Percentiles rank a stretch among this genome's conserved stretches.
Conservation (phyloP, 1,140 invertebrate genomes). For the Epicauta chinensis region DNA sequence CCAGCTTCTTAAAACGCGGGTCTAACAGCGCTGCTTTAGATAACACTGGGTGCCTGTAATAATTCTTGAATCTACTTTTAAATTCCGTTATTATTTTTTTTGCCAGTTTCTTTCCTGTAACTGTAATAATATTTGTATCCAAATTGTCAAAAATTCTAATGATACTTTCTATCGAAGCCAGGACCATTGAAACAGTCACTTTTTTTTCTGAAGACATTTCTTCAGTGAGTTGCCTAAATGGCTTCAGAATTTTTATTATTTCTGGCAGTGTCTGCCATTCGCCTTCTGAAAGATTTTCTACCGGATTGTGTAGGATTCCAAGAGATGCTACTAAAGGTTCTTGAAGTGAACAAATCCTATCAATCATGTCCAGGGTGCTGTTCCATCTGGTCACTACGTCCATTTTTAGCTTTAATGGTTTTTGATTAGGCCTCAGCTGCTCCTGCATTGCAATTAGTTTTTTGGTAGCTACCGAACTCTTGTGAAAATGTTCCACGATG, state of each 20-base stretch:
- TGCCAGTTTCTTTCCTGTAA: constrained; percentile 23
- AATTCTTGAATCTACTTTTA: constrained; percentile 29
- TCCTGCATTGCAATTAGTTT: constrained; percentile 14
- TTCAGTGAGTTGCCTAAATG: constrained; percentile 14
- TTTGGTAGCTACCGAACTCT: constrained; percentile 4
- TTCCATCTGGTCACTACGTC: constrained; percentile 34
- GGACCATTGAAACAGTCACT: constrained; percentile 22
- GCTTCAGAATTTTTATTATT: constrained; percentile 23
- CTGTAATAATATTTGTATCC: constrained; percentile 13
- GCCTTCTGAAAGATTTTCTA: constrained; percentile 9
- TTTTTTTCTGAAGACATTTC: constrained; percentile 24
- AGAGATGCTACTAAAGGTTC: constrained; percentile 26
- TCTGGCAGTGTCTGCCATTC: constrained; percentile 21
- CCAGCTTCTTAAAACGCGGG: constrained; percentile 25
- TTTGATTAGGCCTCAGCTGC: constrained; percentile 11
- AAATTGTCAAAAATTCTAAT: constrained; percentile 22
- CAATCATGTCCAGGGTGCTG: constrained; percentile 34
- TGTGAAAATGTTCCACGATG: constrained; percentile 16
- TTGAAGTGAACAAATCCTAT: constrained; percentile 26
- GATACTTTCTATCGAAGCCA: constrained; percentile 25
- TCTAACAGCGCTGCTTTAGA: constrained; percentile 31
- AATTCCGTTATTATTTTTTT: constrained; percentile 29
- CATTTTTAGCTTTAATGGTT: constrained; percentile 30
- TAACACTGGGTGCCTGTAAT: constrained; percentile 28
- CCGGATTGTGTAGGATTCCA: constrained; percentile 18